These are phyloP conservation scores for Molossus alvarezi DNA, from an alignment of 2,797 vertebrate species.

Conservation along the genomic window DNA sequence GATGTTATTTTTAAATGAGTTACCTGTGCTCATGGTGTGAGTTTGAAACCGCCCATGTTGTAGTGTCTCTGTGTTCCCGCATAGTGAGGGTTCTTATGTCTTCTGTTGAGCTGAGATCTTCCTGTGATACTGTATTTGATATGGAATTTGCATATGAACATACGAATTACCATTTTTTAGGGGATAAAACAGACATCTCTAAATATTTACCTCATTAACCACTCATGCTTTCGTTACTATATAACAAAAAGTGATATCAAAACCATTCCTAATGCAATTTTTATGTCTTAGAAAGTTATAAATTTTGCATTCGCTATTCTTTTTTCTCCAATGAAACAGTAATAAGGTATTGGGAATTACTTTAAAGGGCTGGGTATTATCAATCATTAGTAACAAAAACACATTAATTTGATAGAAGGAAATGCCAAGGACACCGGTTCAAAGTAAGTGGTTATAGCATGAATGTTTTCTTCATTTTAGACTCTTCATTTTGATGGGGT, in stretches of 20 bases:
- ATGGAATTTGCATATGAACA: background rate
- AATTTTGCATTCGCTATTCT: background rate
- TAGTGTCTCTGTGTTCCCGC: background rate
- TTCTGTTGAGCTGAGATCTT: background rate
- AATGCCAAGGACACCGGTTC: background rate
- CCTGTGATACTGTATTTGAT: background rate
- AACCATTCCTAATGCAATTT: background rate
- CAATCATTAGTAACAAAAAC: background rate
- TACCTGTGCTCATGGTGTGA: background rate
- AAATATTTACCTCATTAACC: background rate
- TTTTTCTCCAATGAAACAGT: background rate
- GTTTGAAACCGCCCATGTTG: background rate
- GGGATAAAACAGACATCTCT: background rate
- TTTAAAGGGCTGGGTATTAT: background rate
- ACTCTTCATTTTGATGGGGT: slow-evolving; percentile 89
- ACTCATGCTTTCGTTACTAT: background rate
- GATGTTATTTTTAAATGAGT: slow-evolving; percentile 39
- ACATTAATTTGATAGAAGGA: background rate
- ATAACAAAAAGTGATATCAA: background rate
- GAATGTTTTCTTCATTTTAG: slow-evolving; percentile 80
- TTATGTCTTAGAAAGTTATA: background rate
- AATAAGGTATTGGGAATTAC: background rate
- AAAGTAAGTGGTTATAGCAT: background rate
- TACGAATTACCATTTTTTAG: background rate
- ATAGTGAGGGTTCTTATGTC: background rate